Conservation (phyloP, 2,888 invertebrate genomes). For the Parnassius orleans region DNA sequence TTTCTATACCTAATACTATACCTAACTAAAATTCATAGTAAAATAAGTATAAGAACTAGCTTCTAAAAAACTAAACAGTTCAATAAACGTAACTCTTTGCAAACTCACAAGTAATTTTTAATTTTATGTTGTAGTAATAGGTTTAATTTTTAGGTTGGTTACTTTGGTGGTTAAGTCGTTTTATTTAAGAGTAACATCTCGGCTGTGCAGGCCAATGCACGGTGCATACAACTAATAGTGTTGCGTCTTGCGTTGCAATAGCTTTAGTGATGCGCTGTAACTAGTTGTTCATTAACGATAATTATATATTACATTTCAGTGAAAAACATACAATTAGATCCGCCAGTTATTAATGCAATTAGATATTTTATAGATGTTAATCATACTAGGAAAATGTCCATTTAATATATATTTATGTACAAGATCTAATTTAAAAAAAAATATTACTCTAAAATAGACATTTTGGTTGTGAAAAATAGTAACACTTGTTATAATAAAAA, state of each 20-base stretch:
- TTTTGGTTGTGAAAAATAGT: no score
- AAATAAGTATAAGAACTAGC: slow-evolving; percentile 78
- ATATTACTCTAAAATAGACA: no score
- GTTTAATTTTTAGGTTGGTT: slow-evolving; percentile 32
- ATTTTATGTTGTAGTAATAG: slow-evolving; percentile 21
- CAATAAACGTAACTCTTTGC: slow-evolving; percentile 12
- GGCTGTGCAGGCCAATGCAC: slow-evolving; percentile 80
- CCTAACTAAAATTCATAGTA: slow-evolving; percentile 79
- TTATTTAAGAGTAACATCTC: slow-evolving; percentile 40
- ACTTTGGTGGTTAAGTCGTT: slow-evolving; percentile 42
- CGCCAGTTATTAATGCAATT: no score
- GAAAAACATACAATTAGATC: no score
- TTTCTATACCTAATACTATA: slow-evolving; percentile 75
- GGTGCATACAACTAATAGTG: slow-evolving; percentile 80
- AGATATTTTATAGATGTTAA: no score
- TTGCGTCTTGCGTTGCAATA: slow-evolving; percentile 51
- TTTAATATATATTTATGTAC: no score
- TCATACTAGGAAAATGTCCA: no score
- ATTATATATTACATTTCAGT: no score
- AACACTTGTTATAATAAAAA: not conserved
- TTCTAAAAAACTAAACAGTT: slow-evolving; percentile 61
- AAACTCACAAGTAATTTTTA: slow-evolving; percentile 6
- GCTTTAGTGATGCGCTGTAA: slow-evolving; percentile 36
- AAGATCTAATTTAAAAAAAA: no score
- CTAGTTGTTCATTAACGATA: slow-evolving; percentile 29